Evolutionary conservation across 2,113 vertebrate genomes (phyloP).

Genomic region (Hoplias malabaricus): DNA sequence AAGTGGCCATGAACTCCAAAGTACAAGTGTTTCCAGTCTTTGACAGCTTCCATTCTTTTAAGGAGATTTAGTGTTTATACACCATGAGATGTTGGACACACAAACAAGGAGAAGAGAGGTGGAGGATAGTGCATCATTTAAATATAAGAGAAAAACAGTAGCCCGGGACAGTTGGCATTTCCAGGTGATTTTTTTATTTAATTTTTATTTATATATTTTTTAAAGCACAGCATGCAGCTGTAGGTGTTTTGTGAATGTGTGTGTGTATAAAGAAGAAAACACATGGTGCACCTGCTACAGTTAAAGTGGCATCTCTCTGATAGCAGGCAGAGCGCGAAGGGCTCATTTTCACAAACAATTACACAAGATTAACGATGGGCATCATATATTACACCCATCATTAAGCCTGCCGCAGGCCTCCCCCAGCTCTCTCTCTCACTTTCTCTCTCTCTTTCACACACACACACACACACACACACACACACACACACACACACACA

Average conservation of each 20-base stretch:
- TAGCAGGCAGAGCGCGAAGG: slow-evolving; percentile 38
- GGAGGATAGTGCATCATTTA: too few relatives aligned
- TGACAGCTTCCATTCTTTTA: too few relatives aligned
- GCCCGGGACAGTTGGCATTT: too few relatives aligned
- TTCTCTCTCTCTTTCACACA: too few relatives aligned
- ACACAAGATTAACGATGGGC: slow-evolving; percentile 33
- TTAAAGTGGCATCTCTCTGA: background rate
- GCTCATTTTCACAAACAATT: slow-evolving; percentile 50
- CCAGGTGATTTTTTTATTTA: too few relatives aligned
- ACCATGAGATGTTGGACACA: too few relatives aligned
- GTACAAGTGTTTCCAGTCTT: too few relatives aligned
- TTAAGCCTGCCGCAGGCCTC: slow-evolving; percentile 16
- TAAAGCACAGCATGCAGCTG: background rate
- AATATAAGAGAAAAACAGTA: too few relatives aligned
- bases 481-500: background rate
- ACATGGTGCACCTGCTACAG: background rate
- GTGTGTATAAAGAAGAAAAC: background rate
- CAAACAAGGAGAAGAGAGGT: too few relatives aligned
- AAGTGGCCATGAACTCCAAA: too few relatives aligned
- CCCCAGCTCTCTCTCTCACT: too few relatives aligned
- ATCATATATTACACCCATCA: slow-evolving; percentile 23
- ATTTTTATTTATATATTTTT: background rate
- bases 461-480: background rate
- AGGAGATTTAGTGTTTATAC: too few relatives aligned
- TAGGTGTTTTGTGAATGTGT: background rate